Evolutionary conservation across 2,888 invertebrate genomes (phyloP).

Genomic region (Drosophila limbata): DNA sequence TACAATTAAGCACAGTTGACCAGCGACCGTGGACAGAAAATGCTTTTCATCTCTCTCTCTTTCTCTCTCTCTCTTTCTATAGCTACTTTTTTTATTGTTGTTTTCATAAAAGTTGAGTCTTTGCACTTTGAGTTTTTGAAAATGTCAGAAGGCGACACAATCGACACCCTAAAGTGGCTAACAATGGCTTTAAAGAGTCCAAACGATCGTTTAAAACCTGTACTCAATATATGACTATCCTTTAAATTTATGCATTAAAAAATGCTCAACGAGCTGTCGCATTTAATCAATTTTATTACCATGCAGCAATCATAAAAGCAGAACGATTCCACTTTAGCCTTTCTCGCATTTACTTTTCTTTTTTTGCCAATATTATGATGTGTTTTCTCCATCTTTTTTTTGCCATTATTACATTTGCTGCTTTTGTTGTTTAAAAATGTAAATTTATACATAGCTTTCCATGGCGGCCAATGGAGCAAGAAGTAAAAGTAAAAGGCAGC

Average conservation of each 20-base stretch:
- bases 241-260: conserved; percentile 77
- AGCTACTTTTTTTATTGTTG: conserved; percentile 27
- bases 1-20: conserved; percentile 62
- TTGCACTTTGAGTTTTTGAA: conserved; percentile 36
- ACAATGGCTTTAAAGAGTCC: conserved; percentile 18
- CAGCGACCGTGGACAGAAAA: conserved; percentile 30
- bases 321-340: conserved; percentile 26
- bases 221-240: conserved; percentile 10
- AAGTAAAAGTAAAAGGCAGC: background rate
- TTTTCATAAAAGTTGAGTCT: conserved; percentile 33
- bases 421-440: conserved; percentile 74
- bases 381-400: conserved; percentile 22
- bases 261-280: conserved; percentile 62
- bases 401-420: conserved; percentile 61
- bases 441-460: conserved; percentile 73
- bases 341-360: conserved; percentile 10
- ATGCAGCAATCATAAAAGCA: conserved; percentile 63
- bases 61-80: conserved; percentile 1
- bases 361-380: conserved; percentile 38
- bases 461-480: conserved; percentile 29
- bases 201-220: conserved; percentile 2
- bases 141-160: conserved; percentile 17
- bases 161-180: conserved; percentile 10
- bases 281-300: conserved; percentile 83
- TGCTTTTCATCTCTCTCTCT: conserved; percentile 29